A percentile compares a stretch with the other conserved stretches of the same genome.
These are phyloP conservation scores for Brachypodius melanocephalos DNA, from an alignment of 2,113 vertebrate species.

Conservation along the genomic window DNA sequence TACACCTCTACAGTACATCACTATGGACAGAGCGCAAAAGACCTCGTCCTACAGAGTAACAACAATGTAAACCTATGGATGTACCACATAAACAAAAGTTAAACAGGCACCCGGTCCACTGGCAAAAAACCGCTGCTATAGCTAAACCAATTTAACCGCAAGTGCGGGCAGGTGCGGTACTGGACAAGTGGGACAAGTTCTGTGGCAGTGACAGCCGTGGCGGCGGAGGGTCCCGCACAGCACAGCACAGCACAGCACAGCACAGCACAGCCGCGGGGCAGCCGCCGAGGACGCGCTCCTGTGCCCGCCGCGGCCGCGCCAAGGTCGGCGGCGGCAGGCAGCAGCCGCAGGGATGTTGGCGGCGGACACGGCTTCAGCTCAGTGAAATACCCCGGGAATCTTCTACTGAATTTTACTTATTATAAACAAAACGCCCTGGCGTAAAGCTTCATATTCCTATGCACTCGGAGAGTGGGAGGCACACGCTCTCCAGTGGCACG, in stretches of 20 bases:
- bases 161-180: not conserved
- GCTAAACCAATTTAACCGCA: fast-evolving
- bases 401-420: fast-evolving
- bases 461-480: not conserved
- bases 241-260: too few relatives aligned
- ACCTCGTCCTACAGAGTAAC: fast-evolving
- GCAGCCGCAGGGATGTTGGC: not conserved
- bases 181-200: fast-evolving
- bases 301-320: not conserved
- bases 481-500: not conserved
- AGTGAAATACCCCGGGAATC: too few relatives aligned
- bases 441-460: not conserved
- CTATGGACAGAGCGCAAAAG: fast-evolving
- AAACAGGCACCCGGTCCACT: fast-evolving
- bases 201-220: fast-evolving
- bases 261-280: not conserved
- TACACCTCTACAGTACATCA: fast-evolving
- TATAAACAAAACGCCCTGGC: not conserved
- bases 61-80: fast-evolving
- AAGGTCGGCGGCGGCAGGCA: not conserved
- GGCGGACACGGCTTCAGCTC: not conserved
- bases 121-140: not conserved
- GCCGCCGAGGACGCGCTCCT: not conserved
- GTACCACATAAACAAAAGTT: not conserved
- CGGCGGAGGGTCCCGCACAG: not conserved